Evolutionary conservation across 2,113 vertebrate species (phyloP), one percentile per base, ranked within the genome.

Genomic region (Scomber japonicus): DNA sequence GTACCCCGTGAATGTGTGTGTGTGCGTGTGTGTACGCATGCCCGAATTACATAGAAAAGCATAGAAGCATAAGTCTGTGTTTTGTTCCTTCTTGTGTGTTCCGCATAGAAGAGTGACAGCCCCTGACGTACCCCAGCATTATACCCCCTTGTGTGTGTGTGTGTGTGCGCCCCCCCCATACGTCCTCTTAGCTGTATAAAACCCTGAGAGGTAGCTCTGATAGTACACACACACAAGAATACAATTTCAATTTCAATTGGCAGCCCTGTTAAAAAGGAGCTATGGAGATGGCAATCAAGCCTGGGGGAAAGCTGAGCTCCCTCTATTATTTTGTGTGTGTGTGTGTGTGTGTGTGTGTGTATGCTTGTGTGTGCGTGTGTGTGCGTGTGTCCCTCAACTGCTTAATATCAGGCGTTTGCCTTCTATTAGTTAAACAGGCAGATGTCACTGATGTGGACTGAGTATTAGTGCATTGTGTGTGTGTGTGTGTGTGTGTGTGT

Each of bases 161-260:
- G 71, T 55, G 67, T 60, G 70, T 69, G 59, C 67, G 55, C 0
- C 24, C 50, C 31, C 69, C 50, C 64, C 46, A 72, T 66, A 75
- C 50, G 75, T 87, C 78, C 81, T 88, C 78, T 87, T 81, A 90
- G 80, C 88, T 82, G 79, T 84, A 85, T 92, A 90, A 93, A 91
- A 90, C 90, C 91, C 90, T 83, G 78, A 94, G 91, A 88, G 91
- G 78, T 88, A 88, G 84, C 87, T 80, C 80, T 90, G 87, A 92
- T 89, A 90, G 86, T 78, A 69, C 82, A 86, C 88, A 92, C 91
- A 92, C 91, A 87, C 85, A 92, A 92, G 87, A 94, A 92, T 92
- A 93, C 84, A 89, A 89, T 94, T 94, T 95, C 92, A 94, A 91
- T 94, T 93, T 95, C 92, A 94, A 93, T 94, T 91, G 91, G 81